phyloP scores from a whole-genome alignment of 2,113 vertebrate genomes.

The Empidonax traillii region DNA sequence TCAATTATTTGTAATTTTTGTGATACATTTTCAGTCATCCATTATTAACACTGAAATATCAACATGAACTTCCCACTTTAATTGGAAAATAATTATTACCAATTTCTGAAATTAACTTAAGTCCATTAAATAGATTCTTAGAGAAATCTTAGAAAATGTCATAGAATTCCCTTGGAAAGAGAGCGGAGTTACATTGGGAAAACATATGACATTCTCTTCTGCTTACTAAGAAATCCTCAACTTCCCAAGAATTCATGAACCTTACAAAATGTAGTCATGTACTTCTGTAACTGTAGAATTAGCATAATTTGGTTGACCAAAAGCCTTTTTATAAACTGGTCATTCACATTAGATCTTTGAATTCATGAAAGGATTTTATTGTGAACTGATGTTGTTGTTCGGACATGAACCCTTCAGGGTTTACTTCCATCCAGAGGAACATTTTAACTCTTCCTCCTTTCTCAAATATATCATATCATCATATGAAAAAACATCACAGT shows the following conservation, averaged over 20 bases:
- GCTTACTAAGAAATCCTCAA: not conserved
- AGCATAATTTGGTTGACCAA: not conserved
- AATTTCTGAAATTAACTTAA: not conserved
- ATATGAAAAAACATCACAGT: accelerated
- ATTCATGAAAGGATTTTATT: not conserved
- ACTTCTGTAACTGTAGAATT: not conserved
- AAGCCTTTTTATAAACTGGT: not conserved
- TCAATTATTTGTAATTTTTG: not conserved
- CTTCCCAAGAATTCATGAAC: not conserved
- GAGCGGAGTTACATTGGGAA: accelerated
- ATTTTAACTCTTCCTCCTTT: not conserved
- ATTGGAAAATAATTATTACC: not conserved
- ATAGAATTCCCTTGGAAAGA: not conserved
- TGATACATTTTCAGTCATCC: not conserved
- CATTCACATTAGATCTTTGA: not conserved
- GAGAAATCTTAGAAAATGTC: not conserved
- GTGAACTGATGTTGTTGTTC: not conserved
- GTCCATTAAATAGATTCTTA: not conserved
- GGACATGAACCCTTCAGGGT: not conserved
- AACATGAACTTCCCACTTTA: not conserved
- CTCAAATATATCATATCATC: not conserved
- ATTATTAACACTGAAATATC: not conserved
- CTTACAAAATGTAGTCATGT: not conserved
- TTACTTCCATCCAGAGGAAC: not conserved
- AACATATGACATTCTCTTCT: not conserved